Evolutionary conservation across 2,888 invertebrate species (phyloP).

Genomic region (Rhopalosiphum nymphaeae): DNA sequence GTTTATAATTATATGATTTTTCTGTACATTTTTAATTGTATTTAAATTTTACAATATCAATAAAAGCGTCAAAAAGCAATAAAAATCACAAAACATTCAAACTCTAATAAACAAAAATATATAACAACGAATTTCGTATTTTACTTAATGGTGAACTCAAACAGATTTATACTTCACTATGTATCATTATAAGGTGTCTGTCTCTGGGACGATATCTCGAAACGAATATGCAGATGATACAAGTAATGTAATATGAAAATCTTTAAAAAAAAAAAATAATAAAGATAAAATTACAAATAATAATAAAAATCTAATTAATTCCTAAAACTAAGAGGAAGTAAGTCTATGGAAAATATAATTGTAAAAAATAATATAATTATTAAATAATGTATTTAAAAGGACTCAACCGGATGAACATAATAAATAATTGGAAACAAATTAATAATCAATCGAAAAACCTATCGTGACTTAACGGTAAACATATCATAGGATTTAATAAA

Average conservation of each 20-base stretch:
- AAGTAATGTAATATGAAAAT: neutral
- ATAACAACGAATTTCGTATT: neutral
- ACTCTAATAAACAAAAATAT: neutral
- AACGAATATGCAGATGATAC: neutral
- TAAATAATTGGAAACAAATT: conserved; percentile 10
- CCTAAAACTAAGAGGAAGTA: neutral
- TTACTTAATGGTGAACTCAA: neutral
- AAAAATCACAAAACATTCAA: neutral
- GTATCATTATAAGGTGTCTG: neutral
- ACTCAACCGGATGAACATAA: neutral
- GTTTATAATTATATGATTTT: neutral
- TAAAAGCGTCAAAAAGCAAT: neutral
- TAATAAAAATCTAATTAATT: neutral
- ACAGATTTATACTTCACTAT: neutral
- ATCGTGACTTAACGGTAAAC: conserved; percentile 33
- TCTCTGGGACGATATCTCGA: neutral
- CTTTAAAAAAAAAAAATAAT: no score
- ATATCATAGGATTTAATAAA: neutral
- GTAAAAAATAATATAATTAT: neutral
- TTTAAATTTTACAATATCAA: neutral
- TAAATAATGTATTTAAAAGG: neutral
- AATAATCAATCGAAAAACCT: neutral
- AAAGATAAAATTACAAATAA: no score
- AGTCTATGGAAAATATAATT: neutral
- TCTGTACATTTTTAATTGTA: neutral